These are phyloP conservation scores for Pterocles burchelli DNA, from an alignment of 2,113 vertebrate genomes.

Conservation along the genomic window DNA sequence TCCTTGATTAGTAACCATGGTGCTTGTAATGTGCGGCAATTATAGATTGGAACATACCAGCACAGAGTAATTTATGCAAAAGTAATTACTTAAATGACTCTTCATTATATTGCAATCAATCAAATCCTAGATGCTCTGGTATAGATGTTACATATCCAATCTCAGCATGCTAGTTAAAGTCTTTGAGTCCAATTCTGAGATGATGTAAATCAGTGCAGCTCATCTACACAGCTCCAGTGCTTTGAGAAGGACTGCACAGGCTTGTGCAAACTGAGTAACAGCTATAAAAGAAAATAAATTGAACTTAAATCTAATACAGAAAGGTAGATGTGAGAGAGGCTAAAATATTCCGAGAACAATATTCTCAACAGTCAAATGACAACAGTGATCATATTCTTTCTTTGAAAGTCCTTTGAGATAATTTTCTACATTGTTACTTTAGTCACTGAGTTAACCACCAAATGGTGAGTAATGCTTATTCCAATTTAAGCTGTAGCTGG, in stretches of 20 bases:
- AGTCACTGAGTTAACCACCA: neutral
- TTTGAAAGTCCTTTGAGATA: neutral
- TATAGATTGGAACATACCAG: constrained; percentile 62
- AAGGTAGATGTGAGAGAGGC: neutral
- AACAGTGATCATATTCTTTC: neutral
- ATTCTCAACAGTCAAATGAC: neutral
- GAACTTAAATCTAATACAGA: neutral
- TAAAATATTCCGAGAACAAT: neutral
- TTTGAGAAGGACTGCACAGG: neutral
- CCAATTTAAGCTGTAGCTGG: neutral
- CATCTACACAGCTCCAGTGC: neutral
- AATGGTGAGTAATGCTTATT: neutral
- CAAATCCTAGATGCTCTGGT: constrained; percentile 57
- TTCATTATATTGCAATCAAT: constrained; percentile 75
- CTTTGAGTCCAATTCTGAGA: constrained; percentile 26
- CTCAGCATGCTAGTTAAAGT: constrained; percentile 45
- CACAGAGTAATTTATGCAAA: constrained; percentile 71
- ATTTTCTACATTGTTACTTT: neutral
- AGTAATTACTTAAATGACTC: constrained; percentile 75
- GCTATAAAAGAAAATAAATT: neutral
- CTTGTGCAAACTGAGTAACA: neutral
- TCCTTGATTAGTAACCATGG: constrained; percentile 69
- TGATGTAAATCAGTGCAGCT: constrained; percentile 12
- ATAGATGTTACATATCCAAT: constrained; percentile 48
- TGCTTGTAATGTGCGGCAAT: constrained; percentile 65